A percentile compares a stretch with the other conserved stretches of the same genome.
These are phyloP conservation scores for Epinephelus lanceolatus DNA, from an alignment of 2,113 vertebrate genomes.

Conservation along the genomic window DNA sequence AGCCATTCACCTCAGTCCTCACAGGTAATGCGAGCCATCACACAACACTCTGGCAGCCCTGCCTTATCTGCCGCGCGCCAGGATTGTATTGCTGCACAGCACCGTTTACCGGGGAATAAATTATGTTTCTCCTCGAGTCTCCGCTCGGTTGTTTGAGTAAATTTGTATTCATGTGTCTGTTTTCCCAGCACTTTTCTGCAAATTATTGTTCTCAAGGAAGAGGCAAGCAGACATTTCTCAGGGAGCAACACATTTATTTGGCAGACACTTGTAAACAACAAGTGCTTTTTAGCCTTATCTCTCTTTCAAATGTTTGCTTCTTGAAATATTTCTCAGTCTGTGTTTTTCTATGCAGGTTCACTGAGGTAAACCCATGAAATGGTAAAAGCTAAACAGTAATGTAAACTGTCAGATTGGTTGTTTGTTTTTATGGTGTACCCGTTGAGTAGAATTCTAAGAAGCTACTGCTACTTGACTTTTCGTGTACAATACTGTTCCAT, in stretches of 20 bases:
- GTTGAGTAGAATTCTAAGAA: neutral
- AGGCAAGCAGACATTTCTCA: conserved; percentile 20
- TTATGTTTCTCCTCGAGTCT: neutral
- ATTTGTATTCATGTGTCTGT: conserved; percentile 25
- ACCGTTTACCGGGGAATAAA: neutral
- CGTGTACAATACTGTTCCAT: neutral
- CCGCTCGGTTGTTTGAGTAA: conserved; percentile 2
- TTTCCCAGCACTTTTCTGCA: conserved; percentile 16
- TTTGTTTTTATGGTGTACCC: neutral
- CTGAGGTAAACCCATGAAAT: neutral
- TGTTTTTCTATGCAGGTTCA: conserved; percentile 16
- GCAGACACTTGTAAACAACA: conserved; percentile 45
- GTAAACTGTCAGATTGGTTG: neutral
- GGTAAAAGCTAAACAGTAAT: neutral
- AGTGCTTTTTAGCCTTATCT: conserved; percentile 20
- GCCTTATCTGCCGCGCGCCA: conserved; percentile 29
- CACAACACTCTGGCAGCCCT: conserved; percentile 21
- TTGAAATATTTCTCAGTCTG: conserved; percentile 9
- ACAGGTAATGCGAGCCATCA: conserved; percentile 88
- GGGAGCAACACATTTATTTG: conserved; percentile 34
- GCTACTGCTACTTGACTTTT: neutral
- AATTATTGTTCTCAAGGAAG: conserved; percentile 3
- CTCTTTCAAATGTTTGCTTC: conserved; percentile 23
- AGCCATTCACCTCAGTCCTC: conserved; percentile 95
- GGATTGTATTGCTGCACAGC: conserved; percentile 12